These are phyloP conservation scores for Pseudochirops corinnae DNA, from an alignment of 2,797 vertebrate genomes.

Conservation along the genomic window DNA sequence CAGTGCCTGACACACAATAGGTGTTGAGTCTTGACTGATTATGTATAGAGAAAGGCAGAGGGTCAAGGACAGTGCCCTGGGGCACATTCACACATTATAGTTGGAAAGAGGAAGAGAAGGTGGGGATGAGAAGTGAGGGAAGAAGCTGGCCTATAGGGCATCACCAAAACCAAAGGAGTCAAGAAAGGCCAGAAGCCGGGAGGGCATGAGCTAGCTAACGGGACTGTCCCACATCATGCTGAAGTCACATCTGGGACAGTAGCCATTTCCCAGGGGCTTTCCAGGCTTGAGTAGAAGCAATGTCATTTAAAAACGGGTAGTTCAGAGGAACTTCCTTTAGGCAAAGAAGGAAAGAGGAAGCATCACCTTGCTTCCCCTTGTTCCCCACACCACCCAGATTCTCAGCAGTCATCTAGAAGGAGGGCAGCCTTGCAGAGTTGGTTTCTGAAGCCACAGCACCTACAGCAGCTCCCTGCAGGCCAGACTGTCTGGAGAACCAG, in stretches of 20 bases:
- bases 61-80: background rate
- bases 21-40: background rate
- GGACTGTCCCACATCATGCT: background rate
- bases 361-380: background rate
- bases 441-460: too few relatives aligned
- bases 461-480: background rate
- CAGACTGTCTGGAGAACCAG: background rate
- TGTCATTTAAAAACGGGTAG: background rate
- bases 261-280: background rate
- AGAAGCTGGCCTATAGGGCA: background rate
- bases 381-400: background rate
- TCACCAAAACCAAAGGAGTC: background rate
- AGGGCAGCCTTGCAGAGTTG: background rate
- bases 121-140: background rate
- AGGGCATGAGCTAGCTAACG: background rate
- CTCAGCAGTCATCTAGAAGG: background rate
- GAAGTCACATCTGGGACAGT: background rate
- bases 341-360: background rate
- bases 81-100: background rate
- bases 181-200: background rate
- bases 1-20: background rate
- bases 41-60: background rate
- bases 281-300: background rate
- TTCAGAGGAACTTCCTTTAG: background rate
- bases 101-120: background rate